Evolutionary conservation across 1,140 invertebrate genomes (phyloP).

Genomic region (Heliconius eleuchia): DNA sequence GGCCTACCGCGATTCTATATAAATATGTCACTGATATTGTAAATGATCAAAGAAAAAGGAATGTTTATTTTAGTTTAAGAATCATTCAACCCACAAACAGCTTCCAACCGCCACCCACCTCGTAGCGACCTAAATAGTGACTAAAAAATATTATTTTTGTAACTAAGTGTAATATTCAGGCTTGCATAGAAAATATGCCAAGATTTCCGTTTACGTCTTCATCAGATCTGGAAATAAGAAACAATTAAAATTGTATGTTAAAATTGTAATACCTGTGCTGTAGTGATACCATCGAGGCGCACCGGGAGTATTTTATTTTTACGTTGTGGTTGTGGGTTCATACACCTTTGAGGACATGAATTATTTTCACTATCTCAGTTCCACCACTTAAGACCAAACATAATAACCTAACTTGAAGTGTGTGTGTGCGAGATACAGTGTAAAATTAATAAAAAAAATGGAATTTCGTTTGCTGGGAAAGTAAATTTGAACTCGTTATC

Average conservation of each 20-base stretch:
- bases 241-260: not conserved
- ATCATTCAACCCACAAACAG: not conserved
- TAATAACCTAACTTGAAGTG: too few relatives aligned
- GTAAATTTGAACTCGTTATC: too few relatives aligned
- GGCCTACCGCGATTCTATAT: not conserved
- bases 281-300: too few relatives aligned
- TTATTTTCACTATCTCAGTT: too few relatives aligned
- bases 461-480: too few relatives aligned
- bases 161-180: not conserved
- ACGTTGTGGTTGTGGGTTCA: too few relatives aligned
- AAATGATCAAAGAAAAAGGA: slow-evolving; percentile 4
- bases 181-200: not conserved
- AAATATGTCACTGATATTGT: slow-evolving; percentile 11
- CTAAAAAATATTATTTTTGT: not conserved
- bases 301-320: too few relatives aligned
- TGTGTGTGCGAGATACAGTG: too few relatives aligned
- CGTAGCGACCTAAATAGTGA: not conserved
- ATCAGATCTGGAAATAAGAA: not conserved
- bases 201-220: not conserved
- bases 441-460: too few relatives aligned
- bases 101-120: slow-evolving; percentile 12
- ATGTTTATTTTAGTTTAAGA: slow-evolving; percentile 4
- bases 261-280: too few relatives aligned
- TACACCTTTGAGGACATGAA: too few relatives aligned
- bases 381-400: too few relatives aligned